Base-by-base conservation (phyloP, 2,888 invertebrate species). In the Rhorus exstirpatorius region DNA sequence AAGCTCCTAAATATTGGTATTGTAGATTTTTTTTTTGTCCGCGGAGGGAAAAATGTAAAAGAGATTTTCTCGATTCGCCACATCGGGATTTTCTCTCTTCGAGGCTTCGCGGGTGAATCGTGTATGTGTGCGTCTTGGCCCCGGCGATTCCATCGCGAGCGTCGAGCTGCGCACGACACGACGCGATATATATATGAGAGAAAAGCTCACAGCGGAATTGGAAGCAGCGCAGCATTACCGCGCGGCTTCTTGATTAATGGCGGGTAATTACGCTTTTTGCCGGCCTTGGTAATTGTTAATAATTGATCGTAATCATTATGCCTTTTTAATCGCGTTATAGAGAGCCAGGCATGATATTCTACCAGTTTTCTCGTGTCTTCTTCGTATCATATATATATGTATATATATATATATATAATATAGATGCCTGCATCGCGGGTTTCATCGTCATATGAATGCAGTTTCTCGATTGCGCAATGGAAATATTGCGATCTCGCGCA, bases 281-380 rank as follows among this genome's bases (percentile, higher is more conserved):
- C 83, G 87, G 84, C 88, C 88, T 88, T 87, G 90, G 85, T 91
- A 92, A 92, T 92, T 90, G 90, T 90, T 90, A 89, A 91, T 92
- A 92, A 92, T 92, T 91, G 91, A 91, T 89, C 89, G 89, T 90
- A 90, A 90, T 91, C 90, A 88, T 89, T 89, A 88, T 89, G 90
- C 87, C 88, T 91, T 90, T 91, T 91, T 90, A 89, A 91, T 90
- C 89, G 89, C 90, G 89, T 91, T 90, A n/a, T n/a, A 91, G 85
- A 81, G 74, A 72, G 63, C 67, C 77, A 71, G 75, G 81, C 76
- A 58, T 74, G 70, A 75, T 58, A 63, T 79, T 77, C 81, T 49
- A 35, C 72, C 60, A 35, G 60, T 49, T 83, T 74, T 4, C 21
- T 6, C 61, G n/a, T 35, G 61, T 44, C 41, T 60, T 41, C 24